phyloP scores from a whole-genome alignment of 2,113 vertebrate species.

The Poeciliopsis retropinna region DNA sequence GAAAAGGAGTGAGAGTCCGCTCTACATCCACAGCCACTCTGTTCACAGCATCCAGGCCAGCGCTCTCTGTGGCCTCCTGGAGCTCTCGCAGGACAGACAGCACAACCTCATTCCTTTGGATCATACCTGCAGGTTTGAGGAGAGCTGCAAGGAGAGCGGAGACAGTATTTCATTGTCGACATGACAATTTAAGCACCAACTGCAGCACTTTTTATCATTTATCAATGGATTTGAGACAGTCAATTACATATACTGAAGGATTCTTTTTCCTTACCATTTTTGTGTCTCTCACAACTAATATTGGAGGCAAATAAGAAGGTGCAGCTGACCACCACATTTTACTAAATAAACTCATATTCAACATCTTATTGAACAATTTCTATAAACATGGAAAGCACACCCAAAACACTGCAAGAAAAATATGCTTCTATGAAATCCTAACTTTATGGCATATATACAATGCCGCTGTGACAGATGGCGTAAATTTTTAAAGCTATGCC shows the following conservation, averaged over 20 bases:
- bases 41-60: slow-evolving; percentile 85
- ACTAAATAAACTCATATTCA: neutral
- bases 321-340: neutral
- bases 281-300: neutral
- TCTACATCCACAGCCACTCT: slow-evolving; percentile 84
- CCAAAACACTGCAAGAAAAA: no score
- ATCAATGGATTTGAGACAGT: neutral
- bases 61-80: slow-evolving; percentile 90
- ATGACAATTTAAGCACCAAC: neutral
- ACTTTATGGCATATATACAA: no score
- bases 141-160: neutral
- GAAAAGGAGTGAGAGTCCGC: slow-evolving; percentile 81
- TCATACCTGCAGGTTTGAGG: slow-evolving; percentile 82
- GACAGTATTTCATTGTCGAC: neutral
- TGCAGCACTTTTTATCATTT: neutral
- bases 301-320: neutral
- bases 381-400: no score
- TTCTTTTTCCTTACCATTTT: neutral
- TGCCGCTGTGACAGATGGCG: neutral
- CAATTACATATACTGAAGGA: neutral
- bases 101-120: slow-evolving; percentile 88
- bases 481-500: neutral
- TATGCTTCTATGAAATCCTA: neutral
- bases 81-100: slow-evolving; percentile 88
- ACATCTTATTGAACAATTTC: neutral